Evolutionary conservation across 2,888 invertebrate species (phyloP).

Genomic region (Mimas tiliae): DNA sequence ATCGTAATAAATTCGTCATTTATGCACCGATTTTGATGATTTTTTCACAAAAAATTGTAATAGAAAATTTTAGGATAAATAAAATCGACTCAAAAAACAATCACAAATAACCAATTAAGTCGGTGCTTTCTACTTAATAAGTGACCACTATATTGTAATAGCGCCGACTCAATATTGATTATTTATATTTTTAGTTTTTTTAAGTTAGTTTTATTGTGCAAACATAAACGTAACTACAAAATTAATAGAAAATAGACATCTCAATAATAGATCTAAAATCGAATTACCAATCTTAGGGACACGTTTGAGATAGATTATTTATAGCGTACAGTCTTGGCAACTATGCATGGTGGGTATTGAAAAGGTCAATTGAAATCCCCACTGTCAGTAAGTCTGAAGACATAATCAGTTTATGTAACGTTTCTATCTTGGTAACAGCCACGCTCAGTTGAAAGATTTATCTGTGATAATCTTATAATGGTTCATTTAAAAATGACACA

Average conservation of each 20-base stretch:
- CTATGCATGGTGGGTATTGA: conserved; percentile 21
- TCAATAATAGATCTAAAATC: conserved; percentile 1
- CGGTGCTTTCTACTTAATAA: too few relatives aligned
- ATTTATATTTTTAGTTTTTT: too few relatives aligned
- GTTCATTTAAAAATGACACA: too few relatives aligned
- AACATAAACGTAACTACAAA: neutral
- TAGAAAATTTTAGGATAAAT: too few relatives aligned
- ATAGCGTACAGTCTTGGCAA: conserved; percentile 17
- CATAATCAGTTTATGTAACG: conserved; percentile 19
- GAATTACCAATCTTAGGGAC: neutral
- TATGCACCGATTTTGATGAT: too few relatives aligned
- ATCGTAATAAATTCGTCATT: too few relatives aligned
- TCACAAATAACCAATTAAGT: too few relatives aligned
- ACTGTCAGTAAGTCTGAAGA: conserved; percentile 12
- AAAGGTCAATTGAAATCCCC: conserved; percentile 19
- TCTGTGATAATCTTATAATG: neutral
- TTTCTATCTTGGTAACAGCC: neutral
- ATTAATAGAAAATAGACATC: neutral
- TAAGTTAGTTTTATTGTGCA: too few relatives aligned
- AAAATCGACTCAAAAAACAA: too few relatives aligned
- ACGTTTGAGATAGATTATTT: neutral
- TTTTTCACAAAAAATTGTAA: too few relatives aligned
- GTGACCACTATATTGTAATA: too few relatives aligned
- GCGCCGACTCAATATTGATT: too few relatives aligned
- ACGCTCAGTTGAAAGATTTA: neutral